Evolutionary conservation across 2,888 invertebrate species (phyloP).

Genomic region (Alviniconcha strummeri): DNA sequence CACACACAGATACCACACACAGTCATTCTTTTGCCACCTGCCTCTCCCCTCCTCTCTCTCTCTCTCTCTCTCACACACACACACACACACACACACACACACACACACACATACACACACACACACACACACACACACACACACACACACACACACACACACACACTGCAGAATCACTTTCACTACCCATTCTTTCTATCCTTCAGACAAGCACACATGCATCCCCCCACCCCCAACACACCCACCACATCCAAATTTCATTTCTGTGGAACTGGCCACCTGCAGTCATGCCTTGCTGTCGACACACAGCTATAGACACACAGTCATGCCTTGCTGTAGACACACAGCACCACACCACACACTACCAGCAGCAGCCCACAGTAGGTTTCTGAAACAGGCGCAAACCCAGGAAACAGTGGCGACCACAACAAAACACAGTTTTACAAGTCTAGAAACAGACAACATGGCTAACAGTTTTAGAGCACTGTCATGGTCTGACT

Average conservation of each 20-base stretch:
- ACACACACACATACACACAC: slow-evolving; percentile 1
- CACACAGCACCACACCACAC: slow-evolving; percentile 58
- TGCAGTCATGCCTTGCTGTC: slow-evolving; percentile 36
- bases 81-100: neutral
- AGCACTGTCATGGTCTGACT: too few species aligned
- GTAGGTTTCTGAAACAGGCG: slow-evolving; percentile 52
- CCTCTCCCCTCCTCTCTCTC: neutral
- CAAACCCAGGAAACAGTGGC: neutral
- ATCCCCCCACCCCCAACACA: neutral
- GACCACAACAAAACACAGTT: too few species aligned
- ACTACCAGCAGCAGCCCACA: slow-evolving; percentile 56
- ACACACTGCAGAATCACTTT: neutral
- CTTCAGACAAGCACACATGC: neutral
- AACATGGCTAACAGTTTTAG: too few species aligned
- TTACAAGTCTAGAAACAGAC: too few species aligned
- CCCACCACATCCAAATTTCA: neutral
- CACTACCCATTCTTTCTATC: neutral
- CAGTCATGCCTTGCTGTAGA: slow-evolving; percentile 42
- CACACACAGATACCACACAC: neutral
- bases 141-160: slow-evolving; percentile 9
- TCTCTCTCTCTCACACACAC: neutral
- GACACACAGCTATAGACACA: slow-evolving; percentile 49
- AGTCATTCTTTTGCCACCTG: neutral
- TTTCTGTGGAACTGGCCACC: neutral
- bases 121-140: neutral